phyloP scores from a whole-genome alignment of 1,140 invertebrate genomes.

The Carposina sasakii region DNA sequence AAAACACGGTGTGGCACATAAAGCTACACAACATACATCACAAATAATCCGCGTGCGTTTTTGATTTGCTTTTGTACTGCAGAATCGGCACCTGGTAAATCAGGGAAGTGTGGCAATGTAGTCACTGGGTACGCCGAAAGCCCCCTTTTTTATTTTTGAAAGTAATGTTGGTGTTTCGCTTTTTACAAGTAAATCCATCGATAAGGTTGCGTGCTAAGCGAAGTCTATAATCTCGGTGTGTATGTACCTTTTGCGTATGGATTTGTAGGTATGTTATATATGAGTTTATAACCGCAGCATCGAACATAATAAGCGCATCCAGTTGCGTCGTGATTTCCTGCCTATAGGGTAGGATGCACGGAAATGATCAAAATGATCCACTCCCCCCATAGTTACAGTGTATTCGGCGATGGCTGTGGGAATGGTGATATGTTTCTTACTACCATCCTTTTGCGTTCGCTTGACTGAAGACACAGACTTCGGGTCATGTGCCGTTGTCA shows the following conservation, averaged over 20 bases:
- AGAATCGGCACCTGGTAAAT: neutral
- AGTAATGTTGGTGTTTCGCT: neutral
- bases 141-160: constrained; percentile 9
- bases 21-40: neutral
- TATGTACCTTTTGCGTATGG: constrained; percentile 23
- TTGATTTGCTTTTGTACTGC: constrained; percentile 2
- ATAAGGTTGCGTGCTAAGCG: neutral
- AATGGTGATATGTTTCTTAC: constrained; percentile 20
- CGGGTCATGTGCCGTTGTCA: constrained; percentile 36
- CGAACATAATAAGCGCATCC: constrained; percentile 17
- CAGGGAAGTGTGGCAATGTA: neutral
- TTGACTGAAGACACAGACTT: constrained; percentile 23
- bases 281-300: constrained; percentile 29
- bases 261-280: constrained; percentile 33
- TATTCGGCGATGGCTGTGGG: constrained; percentile 30
- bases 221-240: constrained; percentile 29
- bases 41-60: neutral
- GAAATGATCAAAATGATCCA: constrained; percentile 36
- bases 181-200: neutral
- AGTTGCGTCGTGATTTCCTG: constrained; percentile 18
- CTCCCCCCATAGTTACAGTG: constrained; percentile 32
- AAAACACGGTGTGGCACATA: constrained; percentile 7
- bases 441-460: constrained; percentile 37
- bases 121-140: neutral
- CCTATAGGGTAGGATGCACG: constrained; percentile 24